These are phyloP conservation scores for Dynastes grantii DNA, from an alignment of 2,888 invertebrate genomes.

Conservation along the genomic window DNA sequence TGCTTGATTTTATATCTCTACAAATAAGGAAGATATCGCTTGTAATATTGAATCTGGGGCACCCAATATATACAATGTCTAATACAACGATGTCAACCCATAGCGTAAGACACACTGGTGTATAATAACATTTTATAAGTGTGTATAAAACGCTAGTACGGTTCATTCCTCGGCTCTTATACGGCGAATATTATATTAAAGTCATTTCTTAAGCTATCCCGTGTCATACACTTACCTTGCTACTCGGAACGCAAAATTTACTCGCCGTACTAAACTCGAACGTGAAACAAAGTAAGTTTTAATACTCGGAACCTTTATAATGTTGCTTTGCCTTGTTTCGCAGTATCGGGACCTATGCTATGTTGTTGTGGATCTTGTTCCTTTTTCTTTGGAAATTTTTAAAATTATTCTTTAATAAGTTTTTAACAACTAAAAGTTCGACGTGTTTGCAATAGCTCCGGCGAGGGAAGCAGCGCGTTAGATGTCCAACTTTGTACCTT, in stretches of 20 bases:
- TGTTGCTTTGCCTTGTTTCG: no score
- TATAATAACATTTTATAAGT: constrained; percentile 43
- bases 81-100: constrained; percentile 10
- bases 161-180: constrained; percentile 28
- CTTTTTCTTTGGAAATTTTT: background rate
- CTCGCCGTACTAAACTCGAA: constrained; percentile 18
- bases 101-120: constrained; percentile 33
- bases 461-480: background rate
- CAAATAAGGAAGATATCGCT: no score
- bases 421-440: constrained; percentile 11
- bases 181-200: constrained; percentile 43
- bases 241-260: background rate
- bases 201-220: constrained; percentile 28
- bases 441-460: constrained; percentile 8
- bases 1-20: no score
- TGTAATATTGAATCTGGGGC: no score
- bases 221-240: constrained; percentile 15
- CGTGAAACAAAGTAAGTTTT: constrained; percentile 26
- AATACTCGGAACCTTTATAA: background rate
- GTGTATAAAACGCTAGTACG: constrained; percentile 3
- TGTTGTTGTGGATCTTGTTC: background rate
- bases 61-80: constrained; percentile 3
- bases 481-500: background rate
- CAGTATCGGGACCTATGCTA: background rate
- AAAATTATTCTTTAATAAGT: constrained; percentile 23